Conservation (phyloP, 2,113 vertebrate genomes). For the Junco hyemalis region DNA sequence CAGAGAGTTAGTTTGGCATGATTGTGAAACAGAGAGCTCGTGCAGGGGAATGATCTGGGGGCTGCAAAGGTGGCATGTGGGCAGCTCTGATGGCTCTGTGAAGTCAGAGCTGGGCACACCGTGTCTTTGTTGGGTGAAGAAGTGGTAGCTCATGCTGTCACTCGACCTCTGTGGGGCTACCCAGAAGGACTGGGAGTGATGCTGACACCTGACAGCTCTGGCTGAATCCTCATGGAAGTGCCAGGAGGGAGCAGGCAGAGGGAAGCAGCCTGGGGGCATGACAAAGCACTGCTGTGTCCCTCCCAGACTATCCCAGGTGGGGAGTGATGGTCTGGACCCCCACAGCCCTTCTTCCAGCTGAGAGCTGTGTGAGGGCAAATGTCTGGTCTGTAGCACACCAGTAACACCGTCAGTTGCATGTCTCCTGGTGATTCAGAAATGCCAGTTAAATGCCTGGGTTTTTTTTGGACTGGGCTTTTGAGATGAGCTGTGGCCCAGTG, state of each 20-base stretch:
- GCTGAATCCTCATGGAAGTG: not conserved
- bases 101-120: not conserved
- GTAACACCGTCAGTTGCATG: rapidly evolving
- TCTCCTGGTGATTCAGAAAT: not conserved
- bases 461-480: not conserved
- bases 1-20: rapidly evolving
- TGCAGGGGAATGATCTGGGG: not conserved
- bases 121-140: not conserved
- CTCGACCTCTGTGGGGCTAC: not conserved
- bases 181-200: not conserved
- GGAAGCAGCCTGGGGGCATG: not conserved
- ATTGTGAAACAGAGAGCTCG: not conserved
- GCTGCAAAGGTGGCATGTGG: not conserved
- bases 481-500: not conserved
- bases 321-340: not conserved
- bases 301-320: not conserved
- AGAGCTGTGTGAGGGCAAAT: rapidly evolving
- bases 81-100: not conserved
- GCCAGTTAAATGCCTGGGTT: not conserved
- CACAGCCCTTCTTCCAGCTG: not conserved
- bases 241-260: not conserved
- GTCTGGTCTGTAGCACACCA: not conserved
- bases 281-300: not conserved
- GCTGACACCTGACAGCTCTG: not conserved
- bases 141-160: not conserved